These are phyloP conservation scores for Colletes collaris DNA, from an alignment of 2,888 invertebrate species.

Conservation along the genomic window DNA sequence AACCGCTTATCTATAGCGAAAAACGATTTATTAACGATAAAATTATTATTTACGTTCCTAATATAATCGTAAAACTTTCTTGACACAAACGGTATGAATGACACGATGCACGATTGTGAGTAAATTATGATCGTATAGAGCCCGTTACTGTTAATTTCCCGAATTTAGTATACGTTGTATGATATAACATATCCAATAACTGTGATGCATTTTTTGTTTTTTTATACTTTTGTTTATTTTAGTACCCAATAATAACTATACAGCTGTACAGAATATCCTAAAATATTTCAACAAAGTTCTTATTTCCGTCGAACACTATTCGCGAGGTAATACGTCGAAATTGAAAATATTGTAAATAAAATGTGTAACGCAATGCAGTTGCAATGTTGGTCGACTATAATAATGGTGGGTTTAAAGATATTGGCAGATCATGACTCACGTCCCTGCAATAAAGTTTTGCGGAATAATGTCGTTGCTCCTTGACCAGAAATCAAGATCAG, in stretches of 20 bases:
- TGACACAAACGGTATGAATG: not conserved
- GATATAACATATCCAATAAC: not conserved
- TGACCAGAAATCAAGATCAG: constrained; percentile 26
- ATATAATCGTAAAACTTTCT: not conserved
- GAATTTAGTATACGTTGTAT: constrained; percentile 7
- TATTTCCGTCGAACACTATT: not conserved
- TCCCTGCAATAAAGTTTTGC: constrained; percentile 26
- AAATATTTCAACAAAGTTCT: too few relatives aligned
- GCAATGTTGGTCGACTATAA: not conserved
- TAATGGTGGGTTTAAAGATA: not conserved
- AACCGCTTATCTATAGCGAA: constrained; percentile 9
- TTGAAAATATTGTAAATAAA: too few relatives aligned
- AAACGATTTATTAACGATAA: not conserved
- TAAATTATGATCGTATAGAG: not conserved
- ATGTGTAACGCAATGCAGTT: not conserved
- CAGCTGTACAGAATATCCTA: too few relatives aligned
- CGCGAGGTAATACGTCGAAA: not conserved
- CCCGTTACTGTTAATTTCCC: constrained; percentile 11
- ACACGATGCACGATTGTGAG: not conserved
- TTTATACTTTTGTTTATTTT: too few relatives aligned
- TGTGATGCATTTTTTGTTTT: too few relatives aligned
- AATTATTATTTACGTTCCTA: not conserved
- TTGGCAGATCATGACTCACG: not conserved
- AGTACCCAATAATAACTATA: too few relatives aligned
- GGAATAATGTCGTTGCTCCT: constrained; percentile 6